phyloP scores from a whole-genome alignment of 2,888 invertebrate species.

The Seira musarum region DNA sequence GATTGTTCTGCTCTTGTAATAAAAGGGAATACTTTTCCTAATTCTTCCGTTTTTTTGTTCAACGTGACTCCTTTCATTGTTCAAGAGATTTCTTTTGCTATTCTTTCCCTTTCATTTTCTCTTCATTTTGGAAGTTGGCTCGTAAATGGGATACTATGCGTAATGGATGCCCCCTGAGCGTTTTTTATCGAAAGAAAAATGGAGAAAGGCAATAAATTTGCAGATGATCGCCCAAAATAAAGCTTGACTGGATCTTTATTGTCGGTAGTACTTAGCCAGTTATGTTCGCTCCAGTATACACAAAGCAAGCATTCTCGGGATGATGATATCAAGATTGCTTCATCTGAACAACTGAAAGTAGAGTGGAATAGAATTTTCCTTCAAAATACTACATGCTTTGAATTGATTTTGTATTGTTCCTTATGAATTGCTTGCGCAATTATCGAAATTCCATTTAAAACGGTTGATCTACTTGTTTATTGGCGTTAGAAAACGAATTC shows the following conservation, averaged over 20 bases:
- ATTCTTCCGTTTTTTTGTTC: not conserved
- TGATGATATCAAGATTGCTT: slow-evolving; percentile 5
- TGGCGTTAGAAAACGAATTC: not conserved
- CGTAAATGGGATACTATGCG: too few relatives aligned
- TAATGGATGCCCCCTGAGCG: slow-evolving; percentile 69
- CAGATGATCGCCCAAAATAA: slow-evolving; percentile 65
- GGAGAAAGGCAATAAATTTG: slow-evolving; percentile 70
- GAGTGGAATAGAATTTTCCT: not conserved
- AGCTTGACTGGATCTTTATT: slow-evolving; percentile 8
- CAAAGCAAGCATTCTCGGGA: too few relatives aligned
- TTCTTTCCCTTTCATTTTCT: slow-evolving; percentile 1
- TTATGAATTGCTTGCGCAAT: too few relatives aligned
- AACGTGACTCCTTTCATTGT: not conserved
- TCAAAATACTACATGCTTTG: too few relatives aligned
- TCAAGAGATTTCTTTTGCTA: not conserved
- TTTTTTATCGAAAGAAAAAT: slow-evolving; percentile 69
- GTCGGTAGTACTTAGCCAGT: not conserved
- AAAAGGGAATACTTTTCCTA: not conserved
- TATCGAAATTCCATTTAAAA: not conserved
- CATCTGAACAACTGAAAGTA: not conserved
- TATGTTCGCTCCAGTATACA: too few relatives aligned
- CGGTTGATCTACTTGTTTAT: not conserved
- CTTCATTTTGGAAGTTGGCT: slow-evolving; percentile 12
- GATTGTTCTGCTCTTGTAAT: not conserved
- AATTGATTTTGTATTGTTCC: too few relatives aligned